Evolutionary conservation across 2,888 invertebrate species (phyloP).

Genomic region (Athalia rosae): DNA sequence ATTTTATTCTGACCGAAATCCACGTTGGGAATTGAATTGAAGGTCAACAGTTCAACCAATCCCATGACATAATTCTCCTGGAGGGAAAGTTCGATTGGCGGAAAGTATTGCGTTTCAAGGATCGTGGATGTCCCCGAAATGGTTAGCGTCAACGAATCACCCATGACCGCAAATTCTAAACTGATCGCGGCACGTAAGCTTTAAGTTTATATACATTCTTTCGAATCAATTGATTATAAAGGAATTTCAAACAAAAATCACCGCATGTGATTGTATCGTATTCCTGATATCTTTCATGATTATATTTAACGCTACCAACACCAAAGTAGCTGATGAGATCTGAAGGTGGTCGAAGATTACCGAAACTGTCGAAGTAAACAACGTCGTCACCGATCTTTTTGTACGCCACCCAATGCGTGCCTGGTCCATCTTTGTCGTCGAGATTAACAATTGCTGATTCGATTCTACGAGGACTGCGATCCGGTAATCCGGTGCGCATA

Average conservation of each 20-base stretch:
- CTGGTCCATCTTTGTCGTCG: slow-evolving; percentile 37
- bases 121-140: slow-evolving; percentile 54
- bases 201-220: slow-evolving; percentile 18
- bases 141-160: slow-evolving; percentile 55
- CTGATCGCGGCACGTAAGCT: background rate
- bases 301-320: slow-evolving; percentile 50
- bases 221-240: slow-evolving; percentile 51
- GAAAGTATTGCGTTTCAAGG: slow-evolving; percentile 52
- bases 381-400: slow-evolving; percentile 59
- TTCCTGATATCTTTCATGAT: slow-evolving; percentile 57
- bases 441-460: slow-evolving; percentile 48
- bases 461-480: slow-evolving; percentile 5
- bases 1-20: slow-evolving; percentile 45
- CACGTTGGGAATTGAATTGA: slow-evolving; percentile 59
- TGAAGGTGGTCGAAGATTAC: slow-evolving; percentile 62
- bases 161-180: slow-evolving; percentile 32
- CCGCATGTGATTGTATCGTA: slow-evolving; percentile 58
- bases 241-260: slow-evolving; percentile 60
- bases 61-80: slow-evolving; percentile 54
- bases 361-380: slow-evolving; percentile 68
- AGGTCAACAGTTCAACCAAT: slow-evolving; percentile 57
- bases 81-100: slow-evolving; percentile 54
- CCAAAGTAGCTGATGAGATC: slow-evolving; percentile 59
- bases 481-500: slow-evolving; percentile 57
- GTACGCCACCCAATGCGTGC: slow-evolving; percentile 63